A percentile compares a stretch with the other conserved stretches of the same genome.
phyloP scores from a whole-genome alignment of 2,888 invertebrate species.

The Strigamia transsilvanica region DNA sequence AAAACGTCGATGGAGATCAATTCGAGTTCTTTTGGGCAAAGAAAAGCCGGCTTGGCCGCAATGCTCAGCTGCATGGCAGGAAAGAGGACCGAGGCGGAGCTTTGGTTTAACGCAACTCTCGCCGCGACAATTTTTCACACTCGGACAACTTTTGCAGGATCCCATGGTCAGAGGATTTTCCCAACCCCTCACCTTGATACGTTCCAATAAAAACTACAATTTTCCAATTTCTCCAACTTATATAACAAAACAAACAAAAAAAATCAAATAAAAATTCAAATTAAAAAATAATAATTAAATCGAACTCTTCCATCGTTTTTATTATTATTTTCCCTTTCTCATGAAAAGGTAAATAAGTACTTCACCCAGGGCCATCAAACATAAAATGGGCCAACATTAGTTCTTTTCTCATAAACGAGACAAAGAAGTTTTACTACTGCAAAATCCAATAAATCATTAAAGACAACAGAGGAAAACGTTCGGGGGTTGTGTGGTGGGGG shows the following conservation, averaged over 20 bases:
- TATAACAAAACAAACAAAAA: not conserved
- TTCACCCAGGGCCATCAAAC: conserved; percentile 31
- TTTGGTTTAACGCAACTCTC: conserved; percentile 49
- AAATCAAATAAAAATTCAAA: not conserved
- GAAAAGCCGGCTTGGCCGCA: conserved; percentile 43
- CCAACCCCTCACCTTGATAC: not conserved
- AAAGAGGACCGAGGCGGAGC: conserved; percentile 45
- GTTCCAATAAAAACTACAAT: not conserved
- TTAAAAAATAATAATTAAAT: not conserved
- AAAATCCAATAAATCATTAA: conserved; percentile 54
- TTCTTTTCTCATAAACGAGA: conserved; percentile 43
- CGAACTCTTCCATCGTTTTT: not conserved
- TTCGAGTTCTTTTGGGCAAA: conserved; percentile 23
- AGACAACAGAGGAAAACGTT: conserved; percentile 27
- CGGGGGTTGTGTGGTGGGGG: not conserved
- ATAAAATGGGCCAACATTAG: conserved; percentile 36
- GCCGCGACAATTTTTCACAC: conserved; percentile 48
- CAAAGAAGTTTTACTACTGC: conserved; percentile 35
- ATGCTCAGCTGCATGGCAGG: conserved; percentile 46
- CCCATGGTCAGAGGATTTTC: not conserved
- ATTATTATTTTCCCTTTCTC: conserved; percentile 5
- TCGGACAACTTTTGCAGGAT: conserved; percentile 19
- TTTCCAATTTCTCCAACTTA: not conserved
- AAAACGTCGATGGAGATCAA: not conserved
- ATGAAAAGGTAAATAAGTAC: conserved; percentile 26